These are phyloP conservation scores for Elachura formosa DNA, from an alignment of 2,113 vertebrate species.

Conservation along the genomic window DNA sequence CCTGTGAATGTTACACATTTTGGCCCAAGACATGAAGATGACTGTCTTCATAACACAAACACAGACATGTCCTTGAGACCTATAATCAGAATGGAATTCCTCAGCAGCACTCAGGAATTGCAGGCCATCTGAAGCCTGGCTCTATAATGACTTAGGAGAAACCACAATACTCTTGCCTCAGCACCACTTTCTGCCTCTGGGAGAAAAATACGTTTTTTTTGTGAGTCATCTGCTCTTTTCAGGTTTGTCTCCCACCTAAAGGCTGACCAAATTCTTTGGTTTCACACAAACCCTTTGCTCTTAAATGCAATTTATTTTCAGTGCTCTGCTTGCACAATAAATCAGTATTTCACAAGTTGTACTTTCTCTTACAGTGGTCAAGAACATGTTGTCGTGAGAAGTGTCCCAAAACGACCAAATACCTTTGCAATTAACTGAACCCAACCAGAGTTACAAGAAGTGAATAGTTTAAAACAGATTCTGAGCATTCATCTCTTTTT, in stretches of 20 bases:
- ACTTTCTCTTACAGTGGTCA: neutral
- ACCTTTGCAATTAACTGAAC: neutral
- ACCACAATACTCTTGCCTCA: neutral
- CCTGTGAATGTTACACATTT: neutral
- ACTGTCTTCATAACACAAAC: neutral
- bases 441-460: neutral
- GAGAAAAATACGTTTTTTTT: neutral
- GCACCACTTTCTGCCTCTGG: neutral
- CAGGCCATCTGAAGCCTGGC: neutral
- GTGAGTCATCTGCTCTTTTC: neutral
- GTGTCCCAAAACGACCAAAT: neutral
- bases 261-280: neutral
- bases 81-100: neutral
- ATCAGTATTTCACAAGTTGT: neutral
- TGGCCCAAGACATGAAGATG: neutral
- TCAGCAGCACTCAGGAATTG: neutral
- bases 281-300: neutral
- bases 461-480: neutral
- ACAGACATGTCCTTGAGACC: neutral
- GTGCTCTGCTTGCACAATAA: neutral
- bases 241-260: neutral
- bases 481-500: neutral
- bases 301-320: neutral
- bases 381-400: neutral
- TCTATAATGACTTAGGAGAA: neutral